These are phyloP conservation scores for Axea sp. DNA, from an alignment of 2,888 invertebrate species.

Conservation along the genomic window DNA sequence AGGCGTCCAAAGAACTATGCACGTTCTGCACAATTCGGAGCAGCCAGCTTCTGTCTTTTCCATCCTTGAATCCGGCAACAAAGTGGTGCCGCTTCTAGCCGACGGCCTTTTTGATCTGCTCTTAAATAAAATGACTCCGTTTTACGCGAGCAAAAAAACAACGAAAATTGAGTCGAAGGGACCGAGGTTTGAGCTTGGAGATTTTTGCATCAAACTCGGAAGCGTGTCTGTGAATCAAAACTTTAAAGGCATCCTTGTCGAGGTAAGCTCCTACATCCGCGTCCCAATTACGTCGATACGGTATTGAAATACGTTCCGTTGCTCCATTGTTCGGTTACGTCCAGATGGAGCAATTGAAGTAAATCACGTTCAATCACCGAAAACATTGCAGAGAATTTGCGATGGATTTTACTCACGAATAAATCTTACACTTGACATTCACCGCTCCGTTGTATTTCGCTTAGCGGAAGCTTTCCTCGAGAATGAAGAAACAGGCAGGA, in stretches of 20 bases:
- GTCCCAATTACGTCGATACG: no score
- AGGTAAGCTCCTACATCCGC: conserved; percentile 84
- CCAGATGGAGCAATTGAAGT: conserved; percentile 1
- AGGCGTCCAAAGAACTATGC: conserved; percentile 90
- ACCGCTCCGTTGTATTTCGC: conserved; percentile 11
- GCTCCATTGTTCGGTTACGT: conserved; percentile 3
- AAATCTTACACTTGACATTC: conserved; percentile 21
- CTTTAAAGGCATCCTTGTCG: conserved; percentile 95
- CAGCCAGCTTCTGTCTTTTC: conserved; percentile 97
- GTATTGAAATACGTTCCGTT: no score
- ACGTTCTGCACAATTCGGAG: conserved; percentile 97
- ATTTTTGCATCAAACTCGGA: conserved; percentile 96
- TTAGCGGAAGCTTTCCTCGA: conserved; percentile 3
- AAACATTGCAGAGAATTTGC: background rate
- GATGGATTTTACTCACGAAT: conserved; percentile 4
- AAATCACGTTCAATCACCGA: conserved; percentile 12
- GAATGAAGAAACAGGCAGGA: no score
- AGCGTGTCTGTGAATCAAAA: conserved; percentile 95
- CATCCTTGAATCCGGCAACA: conserved; percentile 91
- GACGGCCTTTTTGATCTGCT: conserved; percentile 94
- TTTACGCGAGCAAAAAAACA: conserved; percentile 94
- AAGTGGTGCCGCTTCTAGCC: conserved; percentile 92
- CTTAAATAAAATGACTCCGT: conserved; percentile 92
- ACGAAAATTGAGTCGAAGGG: conserved; percentile 95
- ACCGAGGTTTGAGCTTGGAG: conserved; percentile 91